Base-by-base conservation (phyloP, 2,888 invertebrate genomes). In the Amiota mariae region DNA sequence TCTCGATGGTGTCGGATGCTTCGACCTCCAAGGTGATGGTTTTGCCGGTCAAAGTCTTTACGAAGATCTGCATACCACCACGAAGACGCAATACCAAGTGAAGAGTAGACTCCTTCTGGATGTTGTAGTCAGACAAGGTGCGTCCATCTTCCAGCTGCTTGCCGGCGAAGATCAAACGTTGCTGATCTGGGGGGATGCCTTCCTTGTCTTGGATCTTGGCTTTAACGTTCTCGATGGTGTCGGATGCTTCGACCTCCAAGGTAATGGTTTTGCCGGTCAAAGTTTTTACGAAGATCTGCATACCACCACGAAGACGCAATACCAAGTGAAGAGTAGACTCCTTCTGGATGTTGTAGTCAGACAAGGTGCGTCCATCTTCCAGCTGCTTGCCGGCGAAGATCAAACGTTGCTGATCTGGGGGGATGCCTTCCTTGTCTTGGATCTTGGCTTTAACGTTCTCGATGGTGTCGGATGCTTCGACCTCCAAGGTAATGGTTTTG, bases 171-270 rank as follows among this genome's bases (percentile, higher is more conserved):
- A 86, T 86, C 66, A 86, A 78, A 81, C 85, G 84, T 46, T 86
- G 85, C 67, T 86, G 85, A 61, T 86, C 85, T 83, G 85, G 85
- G 1, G 85, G 85, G 56, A 85, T 86, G 18, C 85, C 85, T 72
- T 86, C 85, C 75, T 86, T 86, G 57, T 86, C 85, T 71, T 85
- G 86, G 49, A 86, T 86, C 70, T 86, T 86, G 0, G 86, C 86
- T 70, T 86, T 86, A 0, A 86, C 85, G 56, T 86, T 86, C 72
- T 86, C 86, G 12, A 86, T 71, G 24, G 59, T 71, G 36, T 71
- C 71, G 15, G 48, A 15, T 13, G 71, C 20, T n/a, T 71, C 71
- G 1, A 71, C 71, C 49, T 71, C 71, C 18, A 71, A 20, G n/a
- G 71, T 71, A 24, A 71, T 71, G 59, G 71, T 71, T 18, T 71